Percentiles rank a stretch among this genome's conserved stretches.
Conservation (phyloP, 1,140 invertebrate species). For the Galendromus occidentalis region DNA sequence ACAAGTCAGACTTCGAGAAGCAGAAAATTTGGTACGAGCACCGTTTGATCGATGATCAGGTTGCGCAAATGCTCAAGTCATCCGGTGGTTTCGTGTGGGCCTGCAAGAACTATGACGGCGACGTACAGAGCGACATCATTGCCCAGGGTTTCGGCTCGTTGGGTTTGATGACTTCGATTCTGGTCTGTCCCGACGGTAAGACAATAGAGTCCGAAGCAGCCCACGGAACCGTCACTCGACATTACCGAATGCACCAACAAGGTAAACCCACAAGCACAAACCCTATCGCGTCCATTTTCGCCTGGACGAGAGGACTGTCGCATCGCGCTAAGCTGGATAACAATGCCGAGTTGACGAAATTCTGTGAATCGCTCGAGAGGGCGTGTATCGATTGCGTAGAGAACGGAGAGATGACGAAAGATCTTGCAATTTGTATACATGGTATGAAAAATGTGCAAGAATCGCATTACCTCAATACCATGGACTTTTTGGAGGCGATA, state of each 20-base stretch:
- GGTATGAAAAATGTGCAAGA: slow-evolving; percentile 46
- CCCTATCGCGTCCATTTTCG: slow-evolving; percentile 76
- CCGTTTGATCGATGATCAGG: slow-evolving; percentile 79
- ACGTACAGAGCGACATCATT: slow-evolving; percentile 70
- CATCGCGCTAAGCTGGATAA: slow-evolving; percentile 62
- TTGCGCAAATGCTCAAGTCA: slow-evolving; percentile 66
- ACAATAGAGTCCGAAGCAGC: slow-evolving; percentile 77
- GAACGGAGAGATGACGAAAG: slow-evolving; percentile 72
- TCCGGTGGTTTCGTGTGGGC: slow-evolving; percentile 75
- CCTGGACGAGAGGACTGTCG: slow-evolving; percentile 63
- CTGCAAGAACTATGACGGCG: slow-evolving; percentile 79
- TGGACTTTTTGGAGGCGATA: slow-evolving; percentile 63
- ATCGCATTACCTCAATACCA: slow-evolving; percentile 57
- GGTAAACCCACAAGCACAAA: slow-evolving; percentile 68
- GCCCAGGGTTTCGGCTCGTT: slow-evolving; percentile 57
- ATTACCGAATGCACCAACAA: slow-evolving; percentile 57
- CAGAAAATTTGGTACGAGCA: slow-evolving; percentile 73
- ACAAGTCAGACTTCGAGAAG: slow-evolving; percentile 51
- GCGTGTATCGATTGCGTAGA: slow-evolving; percentile 71
- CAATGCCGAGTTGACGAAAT: slow-evolving; percentile 45
- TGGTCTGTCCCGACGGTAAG: slow-evolving; percentile 73
- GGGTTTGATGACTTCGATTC: slow-evolving; percentile 76
- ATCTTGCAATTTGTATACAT: slow-evolving; percentile 68
- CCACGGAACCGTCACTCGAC: slow-evolving; percentile 73
- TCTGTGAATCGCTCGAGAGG: slow-evolving; percentile 36